Evolutionary conservation across 1,140 invertebrate species (phyloP).

Genomic region (Stratiolaelaps scimitus): DNA sequence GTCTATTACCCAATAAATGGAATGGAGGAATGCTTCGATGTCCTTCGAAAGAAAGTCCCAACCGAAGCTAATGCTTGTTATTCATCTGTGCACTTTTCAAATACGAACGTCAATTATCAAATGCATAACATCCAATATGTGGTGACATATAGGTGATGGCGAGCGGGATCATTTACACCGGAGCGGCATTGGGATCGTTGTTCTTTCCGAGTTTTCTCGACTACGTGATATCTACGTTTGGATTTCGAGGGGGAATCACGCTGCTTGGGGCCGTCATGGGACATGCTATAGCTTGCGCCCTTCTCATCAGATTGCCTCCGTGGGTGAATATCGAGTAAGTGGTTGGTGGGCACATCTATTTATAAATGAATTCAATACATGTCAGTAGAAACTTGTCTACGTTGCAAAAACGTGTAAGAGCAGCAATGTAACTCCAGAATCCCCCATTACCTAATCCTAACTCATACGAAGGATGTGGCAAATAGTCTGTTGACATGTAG

Average conservation of each 20-base stretch:
- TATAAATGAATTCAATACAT: too few relatives aligned
- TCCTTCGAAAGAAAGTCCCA: too few relatives aligned
- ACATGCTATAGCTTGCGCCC: neutral
- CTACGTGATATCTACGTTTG: neutral
- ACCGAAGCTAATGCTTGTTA: too few relatives aligned
- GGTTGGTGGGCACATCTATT: too few relatives aligned
- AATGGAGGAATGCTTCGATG: too few relatives aligned
- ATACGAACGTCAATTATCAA: too few relatives aligned
- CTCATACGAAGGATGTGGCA: neutral
- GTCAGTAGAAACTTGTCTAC: too few relatives aligned
- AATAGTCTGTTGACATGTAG: neutral
- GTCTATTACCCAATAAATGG: too few relatives aligned
- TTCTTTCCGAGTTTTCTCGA: constrained; percentile 1
- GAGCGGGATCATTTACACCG: constrained; percentile 8
- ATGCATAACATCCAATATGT: too few relatives aligned
- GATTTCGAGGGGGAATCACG: neutral
- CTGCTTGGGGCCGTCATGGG: neutral
- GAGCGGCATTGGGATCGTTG: neutral
- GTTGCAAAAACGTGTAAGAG: too few relatives aligned
- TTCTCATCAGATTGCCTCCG: neutral
- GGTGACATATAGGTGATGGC: constrained; percentile 15
- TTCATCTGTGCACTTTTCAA: too few relatives aligned
- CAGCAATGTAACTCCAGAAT: too few relatives aligned
- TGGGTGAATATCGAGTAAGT: neutral
- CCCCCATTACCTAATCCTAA: neutral